Conservation (phyloP, 2,888 invertebrate species). For the Parasteatoda lunata region DNA sequence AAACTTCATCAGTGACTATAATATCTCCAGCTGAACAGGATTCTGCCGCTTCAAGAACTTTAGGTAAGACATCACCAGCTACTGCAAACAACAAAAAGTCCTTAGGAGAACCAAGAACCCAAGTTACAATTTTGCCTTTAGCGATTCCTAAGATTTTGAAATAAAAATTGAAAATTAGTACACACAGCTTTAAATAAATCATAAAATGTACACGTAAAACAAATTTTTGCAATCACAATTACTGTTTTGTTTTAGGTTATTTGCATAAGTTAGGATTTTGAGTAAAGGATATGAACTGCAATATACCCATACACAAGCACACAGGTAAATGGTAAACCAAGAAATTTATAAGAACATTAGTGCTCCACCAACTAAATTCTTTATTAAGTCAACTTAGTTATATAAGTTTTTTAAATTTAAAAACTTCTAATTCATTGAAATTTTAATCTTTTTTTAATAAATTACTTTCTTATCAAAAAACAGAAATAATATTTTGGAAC, state of each 20-base stretch:
- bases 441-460: too few species aligned
- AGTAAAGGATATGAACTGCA: background rate
- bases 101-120: constrained; percentile 34
- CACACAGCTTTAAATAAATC: too few species aligned
- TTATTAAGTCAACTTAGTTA: too few species aligned
- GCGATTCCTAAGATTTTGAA: constrained; percentile 38
- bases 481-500: too few species aligned
- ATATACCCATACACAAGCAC: background rate
- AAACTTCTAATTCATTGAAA: too few species aligned
- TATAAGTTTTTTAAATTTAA: too few species aligned
- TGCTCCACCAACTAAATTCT: too few species aligned
- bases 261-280: background rate
- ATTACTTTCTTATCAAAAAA: too few species aligned
- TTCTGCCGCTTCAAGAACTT: constrained; percentile 23
- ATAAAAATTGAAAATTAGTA: background rate
- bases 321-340: too few species aligned
- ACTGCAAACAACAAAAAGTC: constrained; percentile 47
- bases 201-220: too few species aligned
- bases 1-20: constrained; percentile 27
- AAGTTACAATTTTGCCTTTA: constrained; percentile 37
- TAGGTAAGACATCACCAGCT: constrained; percentile 21
- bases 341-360: too few species aligned
- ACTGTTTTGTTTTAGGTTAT: background rate
- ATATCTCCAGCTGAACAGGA: constrained; percentile 43
- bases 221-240: too few species aligned